phyloP scores from a whole-genome alignment of 92 coral and sea anemone species.

The Isaurus tuberculatus region DNA sequence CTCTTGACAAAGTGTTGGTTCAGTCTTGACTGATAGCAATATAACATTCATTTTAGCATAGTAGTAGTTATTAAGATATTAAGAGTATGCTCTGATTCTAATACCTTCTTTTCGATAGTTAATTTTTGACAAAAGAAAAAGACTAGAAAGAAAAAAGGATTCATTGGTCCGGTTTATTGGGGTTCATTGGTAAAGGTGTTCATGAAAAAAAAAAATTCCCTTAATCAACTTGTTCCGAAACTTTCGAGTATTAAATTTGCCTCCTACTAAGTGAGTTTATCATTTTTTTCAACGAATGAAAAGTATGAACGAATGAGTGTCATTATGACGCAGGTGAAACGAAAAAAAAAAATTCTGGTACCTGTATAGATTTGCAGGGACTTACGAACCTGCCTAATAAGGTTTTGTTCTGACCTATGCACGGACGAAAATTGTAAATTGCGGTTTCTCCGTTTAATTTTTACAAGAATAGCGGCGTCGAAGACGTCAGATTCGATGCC shows the following conservation, averaged over 20 bases:
- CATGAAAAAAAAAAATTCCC: neutral
- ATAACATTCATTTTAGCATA: no score
- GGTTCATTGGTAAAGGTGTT: no score
- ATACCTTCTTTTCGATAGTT: no score
- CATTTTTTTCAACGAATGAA: neutral
- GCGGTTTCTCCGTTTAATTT: neutral
- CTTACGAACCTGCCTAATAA: neutral
- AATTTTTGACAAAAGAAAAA: no score
- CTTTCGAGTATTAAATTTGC: neutral
- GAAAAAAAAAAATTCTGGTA: neutral
- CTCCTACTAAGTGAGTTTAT: neutral
- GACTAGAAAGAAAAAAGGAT: neutral
- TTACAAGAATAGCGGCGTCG: no score
- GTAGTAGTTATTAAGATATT: no score
- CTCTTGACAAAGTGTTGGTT: neutral
- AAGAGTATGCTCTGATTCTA: no score
- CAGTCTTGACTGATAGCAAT: neutral
- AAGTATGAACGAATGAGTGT: neutral
- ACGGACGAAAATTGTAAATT: neutral
- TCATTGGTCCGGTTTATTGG: no score
- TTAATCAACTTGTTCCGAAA: neutral
- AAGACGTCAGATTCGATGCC: neutral
- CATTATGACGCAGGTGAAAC: constrained; percentile 14
- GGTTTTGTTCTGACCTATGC: neutral
- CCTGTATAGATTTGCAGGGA: neutral